Evolutionary conservation across 2,888 invertebrate species (phyloP).

Genomic region (Hypomecis punctinalis): DNA sequence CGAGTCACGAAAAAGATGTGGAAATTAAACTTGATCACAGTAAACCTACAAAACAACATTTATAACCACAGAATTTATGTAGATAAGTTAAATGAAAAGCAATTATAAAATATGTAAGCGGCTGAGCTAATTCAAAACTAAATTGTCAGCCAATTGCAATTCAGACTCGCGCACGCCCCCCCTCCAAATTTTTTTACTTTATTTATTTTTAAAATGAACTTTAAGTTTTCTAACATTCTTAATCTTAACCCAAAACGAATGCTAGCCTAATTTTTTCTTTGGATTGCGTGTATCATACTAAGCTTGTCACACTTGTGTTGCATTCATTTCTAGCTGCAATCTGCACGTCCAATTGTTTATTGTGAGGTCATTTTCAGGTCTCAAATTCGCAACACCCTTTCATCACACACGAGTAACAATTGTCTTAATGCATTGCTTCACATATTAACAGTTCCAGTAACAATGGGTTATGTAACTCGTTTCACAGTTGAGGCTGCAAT

Average conservation of each 20-base stretch:
- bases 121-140: too few species aligned
- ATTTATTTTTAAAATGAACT: too few species aligned
- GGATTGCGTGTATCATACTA: not conserved
- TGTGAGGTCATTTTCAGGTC: constrained; percentile 16
- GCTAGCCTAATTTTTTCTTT: not conserved
- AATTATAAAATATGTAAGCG: too few species aligned
- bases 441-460: constrained; percentile 23
- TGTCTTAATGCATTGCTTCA: constrained; percentile 24
- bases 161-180: too few species aligned
- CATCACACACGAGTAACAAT: constrained; percentile 27
- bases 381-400: constrained; percentile 24
- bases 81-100: too few species aligned
- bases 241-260: not conserved
- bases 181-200: too few species aligned
- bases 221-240: too few species aligned
- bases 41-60: too few species aligned
- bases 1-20: not conserved
- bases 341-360: constrained; percentile 12
- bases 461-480: constrained; percentile 24
- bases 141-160: too few species aligned
- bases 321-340: not conserved
- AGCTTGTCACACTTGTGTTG: not conserved
- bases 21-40: too few species aligned
- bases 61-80: too few species aligned
- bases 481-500: constrained; percentile 29